phyloP scores from a whole-genome alignment of 2,888 invertebrate genomes.

The Chalcis sispes region DNA sequence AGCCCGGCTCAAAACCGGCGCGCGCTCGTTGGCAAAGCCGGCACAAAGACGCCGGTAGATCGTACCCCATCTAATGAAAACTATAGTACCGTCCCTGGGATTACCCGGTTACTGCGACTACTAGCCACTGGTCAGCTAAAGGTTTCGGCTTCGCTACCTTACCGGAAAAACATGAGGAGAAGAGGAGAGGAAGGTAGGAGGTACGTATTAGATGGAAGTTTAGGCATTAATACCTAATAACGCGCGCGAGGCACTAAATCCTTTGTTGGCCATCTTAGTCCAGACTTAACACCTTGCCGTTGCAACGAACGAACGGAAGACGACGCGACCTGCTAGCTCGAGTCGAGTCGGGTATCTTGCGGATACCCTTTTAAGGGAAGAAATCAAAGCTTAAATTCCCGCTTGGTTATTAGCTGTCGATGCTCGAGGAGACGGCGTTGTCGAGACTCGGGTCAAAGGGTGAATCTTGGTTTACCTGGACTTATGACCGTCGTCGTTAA shows the following conservation, averaged over 20 bases:
- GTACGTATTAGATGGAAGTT: conserved; percentile 70
- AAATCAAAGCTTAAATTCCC: not conserved
- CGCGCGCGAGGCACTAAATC: conserved; percentile 69
- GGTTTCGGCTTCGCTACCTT: too few species aligned
- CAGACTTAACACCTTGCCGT: conserved; percentile 68
- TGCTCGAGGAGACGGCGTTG: not conserved
- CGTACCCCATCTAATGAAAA: conserved; percentile 73
- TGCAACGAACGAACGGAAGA: conserved; percentile 34
- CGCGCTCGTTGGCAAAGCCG: conserved; percentile 67
- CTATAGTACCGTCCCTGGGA: conserved; percentile 71
- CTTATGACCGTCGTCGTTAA: too few species aligned
- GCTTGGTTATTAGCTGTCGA: conserved; percentile 52
- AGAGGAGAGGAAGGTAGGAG: conserved; percentile 54
- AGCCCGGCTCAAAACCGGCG: conserved; percentile 67
- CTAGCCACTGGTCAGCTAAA: conserved; percentile 70
- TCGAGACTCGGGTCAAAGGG: too few species aligned
- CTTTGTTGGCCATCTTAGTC: conserved; percentile 73
- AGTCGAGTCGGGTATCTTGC: not conserved
- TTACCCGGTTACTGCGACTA: conserved; percentile 22
- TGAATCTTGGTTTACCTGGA: too few species aligned
- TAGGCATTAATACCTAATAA: conserved; percentile 76
- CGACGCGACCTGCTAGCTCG: not conserved
- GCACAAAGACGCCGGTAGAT: conserved; percentile 69
- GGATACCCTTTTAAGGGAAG: not conserved
- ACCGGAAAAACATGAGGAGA: conserved; percentile 51